phyloP scores from a whole-genome alignment of 2,888 invertebrate genomes.

The Calameuta idolon region DNA sequence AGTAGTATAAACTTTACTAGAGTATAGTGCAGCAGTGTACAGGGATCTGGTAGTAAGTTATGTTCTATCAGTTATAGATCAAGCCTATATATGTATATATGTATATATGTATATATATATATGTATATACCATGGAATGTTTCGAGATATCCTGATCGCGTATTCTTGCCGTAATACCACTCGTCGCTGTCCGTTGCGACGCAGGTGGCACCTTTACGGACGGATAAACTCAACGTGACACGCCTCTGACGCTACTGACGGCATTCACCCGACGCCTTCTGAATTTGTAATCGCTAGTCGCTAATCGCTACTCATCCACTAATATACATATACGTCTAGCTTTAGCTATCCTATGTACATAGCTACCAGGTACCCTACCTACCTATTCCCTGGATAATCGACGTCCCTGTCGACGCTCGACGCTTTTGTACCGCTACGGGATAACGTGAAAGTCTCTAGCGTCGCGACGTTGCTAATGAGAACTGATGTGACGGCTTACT shows the following conservation, averaged over 20 bases:
- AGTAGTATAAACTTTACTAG: background rate
- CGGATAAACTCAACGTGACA: slow-evolving; percentile 18
- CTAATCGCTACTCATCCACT: slow-evolving; percentile 17
- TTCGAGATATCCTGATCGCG: slow-evolving; percentile 2
- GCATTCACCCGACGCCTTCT: slow-evolving; percentile 19
- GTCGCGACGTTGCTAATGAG: slow-evolving; percentile 17
- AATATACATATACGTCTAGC: slow-evolving; percentile 7
- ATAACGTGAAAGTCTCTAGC: slow-evolving; percentile 20
- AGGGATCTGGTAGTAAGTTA: background rate
- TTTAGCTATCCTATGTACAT: slow-evolving; percentile 12
- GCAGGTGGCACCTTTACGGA: slow-evolving; percentile 1
- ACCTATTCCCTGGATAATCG: background rate
- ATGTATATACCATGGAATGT: background rate
- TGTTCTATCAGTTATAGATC: background rate
- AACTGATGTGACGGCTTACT: slow-evolving; percentile 19
- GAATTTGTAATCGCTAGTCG: slow-evolving; percentile 23
- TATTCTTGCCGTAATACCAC: slow-evolving; percentile 6
- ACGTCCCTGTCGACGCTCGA: background rate
- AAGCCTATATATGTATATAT: background rate
- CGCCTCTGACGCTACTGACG: slow-evolving; percentile 3
- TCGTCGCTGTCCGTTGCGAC: background rate
- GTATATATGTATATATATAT: too few species aligned
- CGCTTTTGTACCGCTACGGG: slow-evolving; percentile 7
- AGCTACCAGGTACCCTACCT: background rate
- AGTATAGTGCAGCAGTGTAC: background rate